These are phyloP conservation scores for Nasonia oneida DNA, from an alignment of 2,888 invertebrate genomes.

Conservation along the genomic window DNA sequence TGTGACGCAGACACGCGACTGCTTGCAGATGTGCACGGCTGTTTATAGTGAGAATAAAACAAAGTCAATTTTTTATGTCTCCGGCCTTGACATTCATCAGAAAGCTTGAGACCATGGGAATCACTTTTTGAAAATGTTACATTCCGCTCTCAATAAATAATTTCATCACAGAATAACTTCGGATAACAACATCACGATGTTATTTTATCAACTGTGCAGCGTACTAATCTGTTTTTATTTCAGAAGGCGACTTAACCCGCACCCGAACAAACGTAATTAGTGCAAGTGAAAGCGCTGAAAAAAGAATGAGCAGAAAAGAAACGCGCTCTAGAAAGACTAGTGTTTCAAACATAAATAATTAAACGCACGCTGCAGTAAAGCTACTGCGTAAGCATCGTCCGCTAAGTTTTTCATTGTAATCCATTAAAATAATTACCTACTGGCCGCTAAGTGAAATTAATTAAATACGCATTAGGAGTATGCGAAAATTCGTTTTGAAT, in stretches of 20 bases:
- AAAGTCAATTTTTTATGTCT: too few relatives aligned
- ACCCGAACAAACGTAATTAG: conserved; percentile 25
- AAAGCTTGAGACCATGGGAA: too few relatives aligned
- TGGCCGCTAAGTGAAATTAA: not conserved
- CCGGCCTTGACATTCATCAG: too few relatives aligned
- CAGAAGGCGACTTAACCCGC: not conserved
- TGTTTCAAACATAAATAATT: conserved; percentile 17
- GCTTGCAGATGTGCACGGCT: not conserved
- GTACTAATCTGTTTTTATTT: too few relatives aligned
- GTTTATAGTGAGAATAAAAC: not conserved
- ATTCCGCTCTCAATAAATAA: too few relatives aligned
- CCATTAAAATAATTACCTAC: not conserved
- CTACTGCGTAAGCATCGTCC: not conserved
- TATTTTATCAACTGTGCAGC: not conserved
- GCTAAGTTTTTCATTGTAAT: not conserved
- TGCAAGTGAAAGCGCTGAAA: not conserved
- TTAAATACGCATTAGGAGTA: too few relatives aligned
- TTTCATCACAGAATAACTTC: too few relatives aligned
- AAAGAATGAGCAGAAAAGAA: not conserved
- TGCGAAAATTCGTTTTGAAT: too few relatives aligned
- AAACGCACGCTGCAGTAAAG: not conserved
- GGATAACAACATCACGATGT: not conserved
- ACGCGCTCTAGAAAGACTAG: not conserved
- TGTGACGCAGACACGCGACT: not conserved
- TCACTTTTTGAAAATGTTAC: too few relatives aligned